Evolutionary conservation across 2,797 vertebrate genomes (phyloP), one percentile per base, ranked within the genome.

Genomic region (Heterohyrax brucei): DNA sequence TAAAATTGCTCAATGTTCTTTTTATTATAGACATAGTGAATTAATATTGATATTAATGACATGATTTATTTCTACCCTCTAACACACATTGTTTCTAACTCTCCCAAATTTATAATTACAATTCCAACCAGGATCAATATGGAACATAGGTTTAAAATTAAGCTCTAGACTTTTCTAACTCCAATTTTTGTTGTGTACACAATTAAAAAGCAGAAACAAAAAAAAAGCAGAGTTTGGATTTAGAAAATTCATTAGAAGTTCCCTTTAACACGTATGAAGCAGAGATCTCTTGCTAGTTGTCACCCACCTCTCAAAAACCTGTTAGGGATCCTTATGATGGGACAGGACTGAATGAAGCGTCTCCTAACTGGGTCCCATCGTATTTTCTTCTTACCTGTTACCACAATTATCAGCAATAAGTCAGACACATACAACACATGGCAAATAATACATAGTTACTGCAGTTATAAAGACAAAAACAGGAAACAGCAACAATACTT

Each of bases 261-360:
- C 95, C 94, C 93, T 87, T 96, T 81, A 97, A 87, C 95, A 94
- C 97, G 95, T 85, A 96, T 1, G 95, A 96, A 98, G 96, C 95
- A 96, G 10, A 97, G 87, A 96, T 46, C 89, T 68, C 92, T n/a
- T 87, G 91, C 95, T 97, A 95, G 96, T 95, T 97, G 96, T 97
- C 98, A 98, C 98, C 98, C 98, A 98, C 99, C 99, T 99, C 99
- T 99, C 97, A 99, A 98, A 98, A 99, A 99, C 96, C 99, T 99
- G 98, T 99, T 99, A 97, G 95, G 98, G 97, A 99, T 99, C 98
- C 99, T 98, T 97, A 99, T 98, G 98, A 98, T 98, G 97, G 98
- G 99, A 98, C 98, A 98, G 92, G 98, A 99, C 61, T 98, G 98
- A 97, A 98, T 97, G 98, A 99, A 99, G 98, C 98, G 98, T 93